A percentile compares a stretch with the other conserved stretches of the same genome.
Conservation (phyloP, 1,140 invertebrate species). For the Magallana ariakensis region DNA sequence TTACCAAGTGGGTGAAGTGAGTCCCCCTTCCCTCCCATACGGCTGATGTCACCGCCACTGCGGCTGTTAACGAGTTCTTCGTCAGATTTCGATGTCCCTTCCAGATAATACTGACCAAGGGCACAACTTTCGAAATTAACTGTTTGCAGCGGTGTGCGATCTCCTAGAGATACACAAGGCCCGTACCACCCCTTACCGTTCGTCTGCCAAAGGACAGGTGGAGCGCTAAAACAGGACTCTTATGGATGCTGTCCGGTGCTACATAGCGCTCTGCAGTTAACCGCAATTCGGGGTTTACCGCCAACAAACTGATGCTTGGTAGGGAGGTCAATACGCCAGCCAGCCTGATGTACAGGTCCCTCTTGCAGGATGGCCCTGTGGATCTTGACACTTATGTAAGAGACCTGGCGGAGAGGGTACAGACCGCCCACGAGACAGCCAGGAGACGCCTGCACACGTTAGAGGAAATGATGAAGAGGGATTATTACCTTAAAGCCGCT, state of each 20-base stretch:
- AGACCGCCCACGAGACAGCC: background rate
- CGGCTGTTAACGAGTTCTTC: slow-evolving; percentile 48
- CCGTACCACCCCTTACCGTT: slow-evolving; percentile 45
- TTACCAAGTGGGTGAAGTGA: slow-evolving; percentile 56
- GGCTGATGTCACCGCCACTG: slow-evolving; percentile 40
- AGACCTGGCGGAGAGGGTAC: background rate
- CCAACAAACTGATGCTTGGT: slow-evolving; percentile 41
- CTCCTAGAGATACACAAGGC: slow-evolving; percentile 37
- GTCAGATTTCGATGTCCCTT: slow-evolving; percentile 41
- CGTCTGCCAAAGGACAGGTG: slow-evolving; percentile 47
- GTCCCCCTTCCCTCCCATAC: slow-evolving; percentile 49
- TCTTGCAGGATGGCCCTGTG: background rate
- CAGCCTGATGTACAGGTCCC: background rate
- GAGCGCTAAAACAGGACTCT: slow-evolving; percentile 49
- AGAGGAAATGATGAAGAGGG: background rate
- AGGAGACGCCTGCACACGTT: background rate
- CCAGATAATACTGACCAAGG: slow-evolving; percentile 48
- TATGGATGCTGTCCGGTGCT: slow-evolving; percentile 44
- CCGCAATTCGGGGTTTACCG: background rate
- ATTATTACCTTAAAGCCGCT: background rate
- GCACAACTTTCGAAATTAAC: slow-evolving; percentile 38
- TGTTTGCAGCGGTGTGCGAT: slow-evolving; percentile 38
- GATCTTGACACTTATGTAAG: background rate
- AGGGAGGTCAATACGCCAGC: slow-evolving; percentile 14
- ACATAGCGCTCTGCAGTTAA: background rate